Percentiles rank a stretch among this genome's conserved stretches.
These are phyloP conservation scores for Plagodis dolabraria DNA, from an alignment of 2,888 invertebrate species.

Conservation along the genomic window DNA sequence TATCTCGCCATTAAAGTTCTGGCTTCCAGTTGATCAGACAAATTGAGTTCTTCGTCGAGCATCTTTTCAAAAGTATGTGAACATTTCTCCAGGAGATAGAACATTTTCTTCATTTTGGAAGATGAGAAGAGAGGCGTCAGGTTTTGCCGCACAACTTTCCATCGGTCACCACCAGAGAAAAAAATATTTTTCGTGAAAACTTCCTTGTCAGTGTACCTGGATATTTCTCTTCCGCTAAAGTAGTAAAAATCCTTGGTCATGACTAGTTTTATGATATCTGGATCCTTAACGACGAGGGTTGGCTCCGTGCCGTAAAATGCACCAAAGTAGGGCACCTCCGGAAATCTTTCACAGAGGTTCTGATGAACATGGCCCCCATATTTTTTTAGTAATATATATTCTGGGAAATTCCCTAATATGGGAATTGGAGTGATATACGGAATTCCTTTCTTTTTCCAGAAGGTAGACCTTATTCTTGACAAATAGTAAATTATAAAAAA, in stretches of 20 bases:
- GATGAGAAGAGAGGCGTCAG: constrained; percentile 65
- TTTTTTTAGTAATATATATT: constrained; percentile 51
- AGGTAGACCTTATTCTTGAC: constrained; percentile 47
- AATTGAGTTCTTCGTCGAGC: constrained; percentile 44
- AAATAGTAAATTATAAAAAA: constrained; percentile 37
- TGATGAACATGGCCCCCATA: constrained; percentile 42
- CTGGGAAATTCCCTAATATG: constrained; percentile 61
- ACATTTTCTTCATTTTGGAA: constrained; percentile 70
- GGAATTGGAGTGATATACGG: constrained; percentile 48
- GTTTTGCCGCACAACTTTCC: constrained; percentile 67
- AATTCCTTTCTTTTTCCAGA: constrained; percentile 60
- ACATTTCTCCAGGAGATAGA: constrained; percentile 58
- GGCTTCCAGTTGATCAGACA: constrained; percentile 43
- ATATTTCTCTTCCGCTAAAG: constrained; percentile 61
- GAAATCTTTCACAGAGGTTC: constrained; percentile 54
- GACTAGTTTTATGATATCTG: constrained; percentile 57
- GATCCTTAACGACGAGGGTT: constrained; percentile 60
- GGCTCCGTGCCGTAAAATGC: constrained; percentile 66
- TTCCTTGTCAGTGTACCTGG: constrained; percentile 54
- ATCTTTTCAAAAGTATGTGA: constrained; percentile 49
- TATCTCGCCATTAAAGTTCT: constrained; percentile 51
- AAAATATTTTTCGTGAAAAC: constrained; percentile 54
- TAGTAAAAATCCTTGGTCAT: constrained; percentile 64
- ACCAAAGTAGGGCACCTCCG: constrained; percentile 59
- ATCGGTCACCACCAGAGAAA: constrained; percentile 57